phyloP scores from a whole-genome alignment of 2,113 vertebrate species.

The Lonchura striata region DNA sequence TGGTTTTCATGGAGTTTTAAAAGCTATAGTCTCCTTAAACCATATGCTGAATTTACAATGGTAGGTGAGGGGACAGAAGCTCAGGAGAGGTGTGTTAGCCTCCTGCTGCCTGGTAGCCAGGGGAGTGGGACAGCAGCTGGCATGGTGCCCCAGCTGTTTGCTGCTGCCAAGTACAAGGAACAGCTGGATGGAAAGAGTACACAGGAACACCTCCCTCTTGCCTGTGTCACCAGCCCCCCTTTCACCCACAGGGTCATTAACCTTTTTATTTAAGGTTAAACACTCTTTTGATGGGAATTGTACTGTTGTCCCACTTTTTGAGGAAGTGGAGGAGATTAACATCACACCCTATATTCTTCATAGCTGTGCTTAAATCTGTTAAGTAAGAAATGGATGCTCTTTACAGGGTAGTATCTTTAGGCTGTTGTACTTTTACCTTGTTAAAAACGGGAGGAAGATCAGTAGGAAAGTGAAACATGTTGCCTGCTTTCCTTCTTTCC shows the following conservation, averaged over 20 bases:
- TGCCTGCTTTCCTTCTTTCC: neutral
- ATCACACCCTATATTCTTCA: neutral
- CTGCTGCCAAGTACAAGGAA: neutral
- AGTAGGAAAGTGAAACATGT: neutral
- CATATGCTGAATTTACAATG: neutral
- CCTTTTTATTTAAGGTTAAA: neutral
- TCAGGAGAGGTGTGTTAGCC: neutral
- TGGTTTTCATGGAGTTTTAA: neutral
- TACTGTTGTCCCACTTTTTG: accelerated
- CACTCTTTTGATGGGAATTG: neutral
- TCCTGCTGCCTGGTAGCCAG: neutral
- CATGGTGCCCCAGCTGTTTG: neutral
- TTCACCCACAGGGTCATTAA: neutral
- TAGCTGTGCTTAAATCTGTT: accelerated
- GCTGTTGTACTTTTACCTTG: neutral
- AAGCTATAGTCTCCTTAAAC: neutral
- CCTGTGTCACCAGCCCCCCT: neutral
- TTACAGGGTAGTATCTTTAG: neutral
- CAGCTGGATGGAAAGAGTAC: neutral
- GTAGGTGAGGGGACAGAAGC: neutral
- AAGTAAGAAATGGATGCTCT: neutral
- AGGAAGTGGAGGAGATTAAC: neutral
- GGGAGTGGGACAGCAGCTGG: accelerated
- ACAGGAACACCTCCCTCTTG: neutral
- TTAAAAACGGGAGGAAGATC: neutral